Evolutionary conservation across 1,140 invertebrate species (phyloP).

Genomic region (Archivesica marissinica): DNA sequence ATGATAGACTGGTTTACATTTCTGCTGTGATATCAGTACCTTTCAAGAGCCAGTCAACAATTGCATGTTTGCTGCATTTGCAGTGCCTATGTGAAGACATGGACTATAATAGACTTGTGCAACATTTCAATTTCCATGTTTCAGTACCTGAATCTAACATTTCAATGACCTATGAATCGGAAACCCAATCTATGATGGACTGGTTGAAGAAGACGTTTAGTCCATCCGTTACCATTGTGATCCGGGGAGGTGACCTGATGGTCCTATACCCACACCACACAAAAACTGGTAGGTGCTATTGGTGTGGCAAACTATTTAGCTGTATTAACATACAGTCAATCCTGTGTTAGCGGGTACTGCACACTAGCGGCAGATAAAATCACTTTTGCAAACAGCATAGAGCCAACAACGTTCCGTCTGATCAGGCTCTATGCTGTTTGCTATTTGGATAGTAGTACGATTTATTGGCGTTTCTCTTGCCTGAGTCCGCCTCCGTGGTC

Average conservation of each 20-base stretch:
- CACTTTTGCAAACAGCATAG: too few species aligned
- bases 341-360: too few species aligned
- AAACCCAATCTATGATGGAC: constrained; percentile 42
- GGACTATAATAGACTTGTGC: too few species aligned
- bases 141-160: constrained; percentile 24
- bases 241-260: constrained; percentile 52
- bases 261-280: constrained; percentile 57
- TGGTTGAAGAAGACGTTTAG: constrained; percentile 48
- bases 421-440: too few species aligned
- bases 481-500: too few species aligned
- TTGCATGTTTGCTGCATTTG: neutral
- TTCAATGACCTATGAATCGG: neutral
- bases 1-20: too few species aligned
- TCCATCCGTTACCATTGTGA: constrained; percentile 43
- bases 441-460: too few species aligned
- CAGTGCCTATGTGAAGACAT: neutral
- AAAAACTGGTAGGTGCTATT: constrained; percentile 18
- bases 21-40: neutral
- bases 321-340: too few species aligned
- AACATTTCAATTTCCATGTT: neutral
- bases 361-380: too few species aligned
- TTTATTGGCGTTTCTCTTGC: too few species aligned
- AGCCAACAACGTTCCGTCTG: too few species aligned
- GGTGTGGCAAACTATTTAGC: neutral
- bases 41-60: neutral